Percentiles rank a stretch among this genome's conserved stretches.
Evolutionary conservation across 2,797 vertebrate genomes (phyloP).

Genomic region (Pteronotus mesoamericanus): DNA sequence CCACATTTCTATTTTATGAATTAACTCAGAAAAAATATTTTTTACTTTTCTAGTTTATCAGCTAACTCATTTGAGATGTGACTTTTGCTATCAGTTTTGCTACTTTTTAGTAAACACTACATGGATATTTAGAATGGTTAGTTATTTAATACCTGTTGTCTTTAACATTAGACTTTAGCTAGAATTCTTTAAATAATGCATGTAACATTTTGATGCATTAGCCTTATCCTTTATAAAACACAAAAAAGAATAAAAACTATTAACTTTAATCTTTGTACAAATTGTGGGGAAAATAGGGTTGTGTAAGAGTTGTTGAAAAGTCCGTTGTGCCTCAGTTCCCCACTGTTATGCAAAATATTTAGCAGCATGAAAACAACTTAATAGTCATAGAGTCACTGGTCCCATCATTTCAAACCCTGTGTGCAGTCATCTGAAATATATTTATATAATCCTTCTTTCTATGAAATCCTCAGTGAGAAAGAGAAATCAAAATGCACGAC

Average conservation of each 20-base stretch:
- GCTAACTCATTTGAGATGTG: neutral
- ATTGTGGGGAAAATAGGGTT: conserved; percentile 41
- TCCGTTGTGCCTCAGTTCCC: neutral
- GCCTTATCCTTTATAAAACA: neutral
- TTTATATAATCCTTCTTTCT: conserved; percentile 55
- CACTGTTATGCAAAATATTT: conserved; percentile 65
- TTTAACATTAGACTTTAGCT: neutral
- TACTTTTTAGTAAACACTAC: neutral
- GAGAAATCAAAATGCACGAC: conserved; percentile 49
- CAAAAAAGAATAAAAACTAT: conserved; percentile 8
- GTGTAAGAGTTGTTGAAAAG: conserved; percentile 15
- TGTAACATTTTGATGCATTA: neutral
- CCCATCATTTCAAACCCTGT: conserved; percentile 52
- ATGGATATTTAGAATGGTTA: neutral
- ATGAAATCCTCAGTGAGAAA: conserved; percentile 42
- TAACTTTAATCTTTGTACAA: conserved; percentile 49
- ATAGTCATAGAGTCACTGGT: conserved; percentile 59
- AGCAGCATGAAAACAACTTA: conserved; percentile 70
- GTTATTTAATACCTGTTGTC: neutral
- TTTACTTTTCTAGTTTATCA: neutral
- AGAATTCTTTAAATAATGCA: neutral
- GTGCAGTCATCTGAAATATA: conserved; percentile 42
- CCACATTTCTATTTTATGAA: neutral
- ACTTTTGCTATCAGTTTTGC: neutral
- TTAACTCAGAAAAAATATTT: neutral